Percentiles rank a stretch among this genome's conserved stretches.
Evolutionary conservation across 2,113 vertebrate genomes (phyloP).

Genomic region (Emydocephalus ijimae): DNA sequence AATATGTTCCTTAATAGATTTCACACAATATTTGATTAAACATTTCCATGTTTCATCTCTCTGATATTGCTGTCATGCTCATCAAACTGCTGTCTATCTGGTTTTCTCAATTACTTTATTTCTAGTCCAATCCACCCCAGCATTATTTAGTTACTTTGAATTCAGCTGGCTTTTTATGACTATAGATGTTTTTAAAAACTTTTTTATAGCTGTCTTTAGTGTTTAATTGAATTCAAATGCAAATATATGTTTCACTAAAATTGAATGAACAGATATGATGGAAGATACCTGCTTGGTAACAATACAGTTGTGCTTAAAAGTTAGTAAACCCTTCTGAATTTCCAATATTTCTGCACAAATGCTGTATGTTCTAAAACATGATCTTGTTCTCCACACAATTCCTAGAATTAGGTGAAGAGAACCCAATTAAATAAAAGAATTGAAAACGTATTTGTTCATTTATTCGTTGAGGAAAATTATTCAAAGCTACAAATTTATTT

Average conservation of each 20-base stretch:
- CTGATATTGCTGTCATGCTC: constrained; percentile 2
- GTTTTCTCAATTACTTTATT: constrained; percentile 5
- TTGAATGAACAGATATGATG: background rate
- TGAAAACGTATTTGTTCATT: background rate
- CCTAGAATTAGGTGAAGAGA: background rate
- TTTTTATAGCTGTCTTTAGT: background rate
- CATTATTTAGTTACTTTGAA: background rate
- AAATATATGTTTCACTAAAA: too few species aligned
- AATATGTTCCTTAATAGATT: constrained; percentile 27
- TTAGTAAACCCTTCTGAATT: background rate
- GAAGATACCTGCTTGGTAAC: background rate
- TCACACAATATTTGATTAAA: constrained; percentile 40
- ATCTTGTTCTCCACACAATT: background rate
- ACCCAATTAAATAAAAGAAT: background rate
- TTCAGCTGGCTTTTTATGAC: background rate
- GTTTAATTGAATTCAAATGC: background rate
- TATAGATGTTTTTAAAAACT: background rate
- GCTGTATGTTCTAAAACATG: background rate
- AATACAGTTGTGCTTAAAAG: background rate
- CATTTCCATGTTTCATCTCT: constrained; percentile 21
- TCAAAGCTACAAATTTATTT: background rate
- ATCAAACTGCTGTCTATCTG: background rate
- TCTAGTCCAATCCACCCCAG: background rate
- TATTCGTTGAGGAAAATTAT: background rate
- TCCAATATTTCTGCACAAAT: background rate